Evolutionary conservation across 2,113 vertebrate species (phyloP), one percentile per base, ranked within the genome.

Genomic region (Ptilonorhynchus violaceus): DNA sequence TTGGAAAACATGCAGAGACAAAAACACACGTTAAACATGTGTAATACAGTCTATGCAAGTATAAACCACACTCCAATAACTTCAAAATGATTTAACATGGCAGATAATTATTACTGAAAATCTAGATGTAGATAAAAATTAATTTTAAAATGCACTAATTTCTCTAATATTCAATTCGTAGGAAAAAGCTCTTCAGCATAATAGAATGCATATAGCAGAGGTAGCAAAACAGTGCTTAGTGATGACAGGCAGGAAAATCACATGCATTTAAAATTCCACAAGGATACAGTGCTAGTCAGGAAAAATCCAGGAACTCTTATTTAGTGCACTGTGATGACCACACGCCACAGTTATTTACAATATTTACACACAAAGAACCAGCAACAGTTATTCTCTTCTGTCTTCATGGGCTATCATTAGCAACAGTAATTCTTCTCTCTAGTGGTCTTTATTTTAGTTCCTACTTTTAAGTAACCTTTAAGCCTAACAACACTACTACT

Each of bases 1-100:
- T 99, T 97, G 73, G 97, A 92, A 95, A 91, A 90, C 13, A 85
- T 0, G 24, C 37, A 91, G 77, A 82, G 93, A 92, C 55, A 84
- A 42, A 89, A 64, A n/a, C 27, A 80, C 30, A 46, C 19, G 64
- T 94, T 85, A 92, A 37, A 83, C 37, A 41, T 4, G 14, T 28
- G 62, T 9, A 49, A 28, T 6, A 49, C 2, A 21, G 13, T 5
- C 62, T 49, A 2, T 15, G 15, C 49, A 79, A 50, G 39, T 30
- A 72, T 9, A 67, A 87, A 21, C 30, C 88, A 85, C 37, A 67
- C 69, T 89, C 72, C 80, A 53, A 24, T 53, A 63, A 59, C 60
- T 90, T 66, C 24, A 39, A 19, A 27, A 35, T 53, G 16, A 39
- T 73, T 72, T 47, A 46, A 41, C 4, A 6, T 8, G 35, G 56